Evolutionary conservation across 2,113 vertebrate genomes (phyloP).

Genomic region (Sinocyclocheilus grahami): DNA sequence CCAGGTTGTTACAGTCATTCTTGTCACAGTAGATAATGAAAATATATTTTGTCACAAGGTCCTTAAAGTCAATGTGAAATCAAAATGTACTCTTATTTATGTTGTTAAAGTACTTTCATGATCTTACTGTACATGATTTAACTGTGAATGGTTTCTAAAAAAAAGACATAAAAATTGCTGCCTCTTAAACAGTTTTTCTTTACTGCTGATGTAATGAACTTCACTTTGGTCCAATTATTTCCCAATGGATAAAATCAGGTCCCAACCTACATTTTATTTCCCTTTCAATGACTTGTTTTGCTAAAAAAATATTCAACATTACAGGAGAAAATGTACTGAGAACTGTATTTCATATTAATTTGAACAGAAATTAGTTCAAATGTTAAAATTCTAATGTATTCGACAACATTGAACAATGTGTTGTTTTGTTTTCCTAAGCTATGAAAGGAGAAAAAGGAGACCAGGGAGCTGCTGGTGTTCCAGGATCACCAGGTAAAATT

Average conservation of each 20-base stretch:
- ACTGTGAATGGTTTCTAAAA: neutral
- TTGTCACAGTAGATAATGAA: neutral
- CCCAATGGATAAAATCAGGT: neutral
- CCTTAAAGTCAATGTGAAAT: neutral
- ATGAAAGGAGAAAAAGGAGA: slow-evolving; percentile 84
- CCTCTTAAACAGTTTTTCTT: neutral
- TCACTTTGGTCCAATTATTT: neutral
- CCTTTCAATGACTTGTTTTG: neutral
- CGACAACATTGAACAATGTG: neutral
- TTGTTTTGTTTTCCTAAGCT: slow-evolving; percentile 55
- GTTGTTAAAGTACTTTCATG: neutral
- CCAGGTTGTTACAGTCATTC: slow-evolving; percentile 53
- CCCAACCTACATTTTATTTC: neutral
- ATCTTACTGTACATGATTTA: neutral
- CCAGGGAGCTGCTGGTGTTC: slow-evolving; percentile 70
- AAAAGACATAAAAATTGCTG: neutral
- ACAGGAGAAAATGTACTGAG: neutral
- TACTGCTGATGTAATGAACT: neutral
- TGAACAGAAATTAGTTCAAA: neutral
- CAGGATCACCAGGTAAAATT: slow-evolving; percentile 76
- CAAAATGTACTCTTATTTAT: neutral
- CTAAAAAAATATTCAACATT: neutral
- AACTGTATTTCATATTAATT: neutral
- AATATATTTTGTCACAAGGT: neutral
- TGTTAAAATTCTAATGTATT: neutral